Percentiles rank a stretch among this genome's conserved stretches.
phyloP scores from a whole-genome alignment of 2,797 vertebrate genomes.

The Glossophaga mutica region DNA sequence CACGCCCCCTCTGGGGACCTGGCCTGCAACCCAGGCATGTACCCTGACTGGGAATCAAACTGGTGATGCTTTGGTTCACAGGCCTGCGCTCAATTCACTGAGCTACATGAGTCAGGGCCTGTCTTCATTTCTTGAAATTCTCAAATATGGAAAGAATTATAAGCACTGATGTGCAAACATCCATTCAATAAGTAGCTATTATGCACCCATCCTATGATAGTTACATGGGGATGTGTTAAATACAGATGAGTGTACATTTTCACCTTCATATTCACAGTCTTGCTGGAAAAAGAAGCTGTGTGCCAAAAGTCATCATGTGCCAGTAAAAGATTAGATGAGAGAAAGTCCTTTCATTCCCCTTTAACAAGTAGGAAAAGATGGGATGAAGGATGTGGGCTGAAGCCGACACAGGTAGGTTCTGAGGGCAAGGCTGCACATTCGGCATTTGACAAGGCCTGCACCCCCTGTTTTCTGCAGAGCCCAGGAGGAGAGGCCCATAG shows the following conservation, averaged over 20 bases:
- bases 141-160: not conserved
- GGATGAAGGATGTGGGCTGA: not conserved
- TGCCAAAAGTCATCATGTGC: not conserved
- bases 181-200: not conserved
- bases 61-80: too few relatives aligned
- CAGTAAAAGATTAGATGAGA: not conserved
- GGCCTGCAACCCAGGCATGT: too few relatives aligned
- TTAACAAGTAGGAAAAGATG: not conserved
- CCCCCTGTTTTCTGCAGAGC: not conserved
- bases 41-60: too few relatives aligned
- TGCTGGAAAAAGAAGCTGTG: not conserved
- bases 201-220: not conserved
- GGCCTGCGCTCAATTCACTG: too few relatives aligned
- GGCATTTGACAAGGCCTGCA: not conserved
- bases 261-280: not conserved
- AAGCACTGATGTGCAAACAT: not conserved
- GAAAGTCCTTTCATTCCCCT: not conserved
- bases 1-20: too few relatives aligned
- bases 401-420: not conserved
- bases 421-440: not conserved
- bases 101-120: not conserved
- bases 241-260: not conserved
- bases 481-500: not conserved
- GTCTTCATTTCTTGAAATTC: slow-evolving; percentile 18
- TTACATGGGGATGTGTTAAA: not conserved